Evolutionary conservation across 2,113 vertebrate genomes (phyloP).

Genomic region (Paramormyrops kingsleyae): DNA sequence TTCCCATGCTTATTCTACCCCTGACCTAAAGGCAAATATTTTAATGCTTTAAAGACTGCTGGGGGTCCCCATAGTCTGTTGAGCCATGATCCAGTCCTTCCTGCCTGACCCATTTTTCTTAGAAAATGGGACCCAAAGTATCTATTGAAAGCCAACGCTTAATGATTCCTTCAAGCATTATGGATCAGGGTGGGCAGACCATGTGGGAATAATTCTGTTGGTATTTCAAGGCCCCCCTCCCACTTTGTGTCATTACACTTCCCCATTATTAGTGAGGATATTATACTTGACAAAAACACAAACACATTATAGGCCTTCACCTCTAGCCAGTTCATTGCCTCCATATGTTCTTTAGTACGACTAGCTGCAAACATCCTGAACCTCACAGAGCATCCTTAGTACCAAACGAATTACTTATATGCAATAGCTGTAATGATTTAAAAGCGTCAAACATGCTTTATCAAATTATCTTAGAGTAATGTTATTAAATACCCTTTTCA

Average conservation of each 20-base stretch:
- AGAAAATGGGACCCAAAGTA: not conserved
- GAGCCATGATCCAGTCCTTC: not conserved
- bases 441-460: not conserved
- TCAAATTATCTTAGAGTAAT: not conserved
- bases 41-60: not conserved
- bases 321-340: not conserved
- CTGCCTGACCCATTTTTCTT: constrained; percentile 2
- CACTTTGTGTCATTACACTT: not conserved
- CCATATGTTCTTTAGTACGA: not conserved
- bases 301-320: not conserved
- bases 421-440: not conserved
- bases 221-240: not conserved
- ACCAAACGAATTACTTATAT: not conserved
- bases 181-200: not conserved
- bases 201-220: not conserved
- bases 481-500: not conserved
- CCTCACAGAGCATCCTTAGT: not conserved
- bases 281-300: not conserved
- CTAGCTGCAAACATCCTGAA: not conserved
- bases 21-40: not conserved
- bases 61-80: not conserved
- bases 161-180: not conserved
- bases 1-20: not conserved
- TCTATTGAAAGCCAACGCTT: not conserved
- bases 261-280: not conserved